A percentile compares a stretch with the other conserved stretches of the same genome.
Conservation (phyloP, 2,113 vertebrate species). For the Zingel zingel region DNA sequence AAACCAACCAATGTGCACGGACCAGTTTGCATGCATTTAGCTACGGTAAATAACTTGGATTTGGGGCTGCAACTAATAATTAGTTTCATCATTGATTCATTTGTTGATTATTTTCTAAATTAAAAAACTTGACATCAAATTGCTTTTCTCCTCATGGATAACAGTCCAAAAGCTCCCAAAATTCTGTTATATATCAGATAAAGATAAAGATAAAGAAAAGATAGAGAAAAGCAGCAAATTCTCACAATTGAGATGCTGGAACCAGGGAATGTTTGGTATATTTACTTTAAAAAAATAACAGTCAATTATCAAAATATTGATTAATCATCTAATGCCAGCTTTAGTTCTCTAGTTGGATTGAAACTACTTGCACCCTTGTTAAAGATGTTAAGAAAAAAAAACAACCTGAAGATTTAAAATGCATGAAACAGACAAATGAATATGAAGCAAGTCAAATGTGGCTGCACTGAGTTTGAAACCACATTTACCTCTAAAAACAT, state of each 20-base stretch:
- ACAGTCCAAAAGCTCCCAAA: too few species aligned
- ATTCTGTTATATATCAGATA: not conserved
- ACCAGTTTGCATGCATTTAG: not conserved
- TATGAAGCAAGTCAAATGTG: constrained; percentile 5
- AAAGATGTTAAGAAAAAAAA: not conserved
- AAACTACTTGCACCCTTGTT: not conserved
- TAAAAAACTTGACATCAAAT: not conserved
- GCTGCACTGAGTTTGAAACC: constrained; percentile 1
- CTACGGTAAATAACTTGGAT: not conserved
- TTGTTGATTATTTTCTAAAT: not conserved
- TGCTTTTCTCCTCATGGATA: not conserved
- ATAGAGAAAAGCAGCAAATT: not conserved
- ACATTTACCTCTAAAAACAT: constrained; percentile 23
- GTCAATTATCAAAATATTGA: not conserved
- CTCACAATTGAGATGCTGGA: not conserved
- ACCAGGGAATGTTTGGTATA: constrained; percentile 3
- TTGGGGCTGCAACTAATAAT: not conserved
- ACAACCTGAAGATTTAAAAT: not conserved
- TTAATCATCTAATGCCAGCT: not conserved
- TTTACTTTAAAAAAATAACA: not conserved
- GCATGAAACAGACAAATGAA: not conserved
- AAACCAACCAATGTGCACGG: constrained; percentile 4
- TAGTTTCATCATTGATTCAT: not conserved
- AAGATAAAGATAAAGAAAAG: too few species aligned
- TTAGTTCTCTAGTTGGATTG: not conserved